phyloP scores from a whole-genome alignment of 92 coral and sea anemone genomes.

The Umimayanthus kanabou region DNA sequence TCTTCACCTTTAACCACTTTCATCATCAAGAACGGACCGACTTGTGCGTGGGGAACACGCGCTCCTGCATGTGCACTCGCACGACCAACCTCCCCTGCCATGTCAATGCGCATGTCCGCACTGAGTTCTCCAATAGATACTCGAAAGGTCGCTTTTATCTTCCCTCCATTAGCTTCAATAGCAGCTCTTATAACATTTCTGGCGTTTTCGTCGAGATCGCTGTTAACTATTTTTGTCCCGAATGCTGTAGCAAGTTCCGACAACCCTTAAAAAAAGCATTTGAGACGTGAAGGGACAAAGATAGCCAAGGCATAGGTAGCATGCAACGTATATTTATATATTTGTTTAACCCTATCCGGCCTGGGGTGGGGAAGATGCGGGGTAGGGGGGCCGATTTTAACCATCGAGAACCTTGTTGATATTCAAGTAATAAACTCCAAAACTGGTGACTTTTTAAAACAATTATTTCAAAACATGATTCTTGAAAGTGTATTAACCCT shows the following conservation, averaged over 20 bases:
- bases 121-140: neutral
- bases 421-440: too few relatives aligned
- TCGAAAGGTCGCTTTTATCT: neutral
- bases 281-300: too few relatives aligned
- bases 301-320: too few relatives aligned
- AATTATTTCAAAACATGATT: too few relatives aligned
- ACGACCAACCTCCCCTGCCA: neutral
- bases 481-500: too few relatives aligned
- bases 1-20: fast-evolving
- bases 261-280: too few relatives aligned
- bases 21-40: neutral
- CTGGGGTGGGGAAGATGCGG: too few relatives aligned
- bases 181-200: neutral
- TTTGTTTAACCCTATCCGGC: too few relatives aligned
- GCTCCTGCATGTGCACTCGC: neutral
- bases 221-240: neutral
- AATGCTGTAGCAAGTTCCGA: neutral
- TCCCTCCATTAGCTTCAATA: neutral
- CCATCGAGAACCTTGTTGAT: too few relatives aligned
- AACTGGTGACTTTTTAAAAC: too few relatives aligned
- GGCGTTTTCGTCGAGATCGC: neutral
- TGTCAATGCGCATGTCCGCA: slow-evolving; percentile 35
- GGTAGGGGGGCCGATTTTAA: too few relatives aligned
- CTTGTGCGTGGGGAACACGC: slow-evolving; percentile 28
- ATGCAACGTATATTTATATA: too few relatives aligned